Evolutionary conservation across 2,797 vertebrate genomes (phyloP), one percentile per base, ranked within the genome.

Genomic region (Tangara arthus): DNA sequence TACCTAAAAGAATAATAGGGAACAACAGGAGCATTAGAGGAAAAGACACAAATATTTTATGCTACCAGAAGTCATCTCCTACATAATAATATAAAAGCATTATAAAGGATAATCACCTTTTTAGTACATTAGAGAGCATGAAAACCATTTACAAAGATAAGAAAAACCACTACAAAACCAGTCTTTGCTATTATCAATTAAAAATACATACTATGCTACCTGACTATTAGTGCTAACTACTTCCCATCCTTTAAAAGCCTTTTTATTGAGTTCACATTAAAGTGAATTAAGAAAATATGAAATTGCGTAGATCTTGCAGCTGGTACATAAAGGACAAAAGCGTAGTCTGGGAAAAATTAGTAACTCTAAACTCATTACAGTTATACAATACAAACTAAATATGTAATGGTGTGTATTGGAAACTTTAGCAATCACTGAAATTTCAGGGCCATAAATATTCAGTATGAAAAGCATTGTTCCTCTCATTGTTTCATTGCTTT

Each of bases 111-210:
- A 93, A 83, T 42, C 71, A 93, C 32, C 32, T 90, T 84, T 32
- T 70, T 70, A 92, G 50, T 55, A 71, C 52, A 69, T 86, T 82
- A 86, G n/a, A 86, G 89, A 60, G 4, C 34, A 73, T 23, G 42
- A 89, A 87, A 90, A 66, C 32, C n/a, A 92, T 77, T 89, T 60
- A 77, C 37, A 87, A 56, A 72, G 21, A 76, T 61, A 91, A 91
- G 15, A 91, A 94, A 94, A 93, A 92, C 35, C 68, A 78, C 34
- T 15, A 63, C 24, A 82, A 90, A 87, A 61, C 1, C 14, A 60
- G 8, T 21, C 73, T 87, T 82, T 94, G 55, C 41, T 56, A 37
- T 85, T 89, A 71, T 61, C 81, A 87, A 83, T 73, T 87, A 86
- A 82, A 72, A 37, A 69, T 20, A 61, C 15, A 49, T 37, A 52